Conservation (phyloP, 2,113 vertebrate genomes). For the Irena cyanogastra region DNA sequence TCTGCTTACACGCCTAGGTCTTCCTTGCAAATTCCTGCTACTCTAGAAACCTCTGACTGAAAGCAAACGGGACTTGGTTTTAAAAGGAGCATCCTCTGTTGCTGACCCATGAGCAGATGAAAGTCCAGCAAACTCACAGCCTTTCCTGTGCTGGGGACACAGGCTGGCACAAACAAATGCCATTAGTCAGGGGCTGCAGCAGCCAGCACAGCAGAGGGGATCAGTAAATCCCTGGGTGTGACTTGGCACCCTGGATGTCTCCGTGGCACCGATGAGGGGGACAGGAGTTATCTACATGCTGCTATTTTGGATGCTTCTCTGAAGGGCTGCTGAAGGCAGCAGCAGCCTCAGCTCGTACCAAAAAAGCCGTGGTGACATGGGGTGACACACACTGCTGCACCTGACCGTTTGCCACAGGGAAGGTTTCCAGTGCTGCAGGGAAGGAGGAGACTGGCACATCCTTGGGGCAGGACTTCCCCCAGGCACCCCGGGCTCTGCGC, state of each 20-base stretch:
- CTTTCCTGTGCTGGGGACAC: neutral
- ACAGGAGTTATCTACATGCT: neutral
- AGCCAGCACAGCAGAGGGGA: neutral
- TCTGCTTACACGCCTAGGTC: neutral
- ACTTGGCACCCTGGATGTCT: rapidly evolving
- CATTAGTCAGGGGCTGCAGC: neutral
- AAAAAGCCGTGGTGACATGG: rapidly evolving
- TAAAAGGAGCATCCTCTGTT: neutral
- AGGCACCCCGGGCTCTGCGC: neutral
- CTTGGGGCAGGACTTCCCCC: rapidly evolving
- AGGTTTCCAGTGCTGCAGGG: neutral
- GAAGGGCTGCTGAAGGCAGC: neutral
- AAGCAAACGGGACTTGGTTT: neutral
- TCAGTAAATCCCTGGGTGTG: neutral
- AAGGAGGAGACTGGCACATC: neutral
- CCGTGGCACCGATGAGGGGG: neutral
- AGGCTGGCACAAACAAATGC: neutral
- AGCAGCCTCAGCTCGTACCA: neutral
- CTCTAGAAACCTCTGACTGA: neutral
- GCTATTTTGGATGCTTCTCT: neutral
- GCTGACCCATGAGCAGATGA: neutral
- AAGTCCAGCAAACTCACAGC: neutral
- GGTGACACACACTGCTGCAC: neutral
- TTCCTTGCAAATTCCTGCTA: neutral
- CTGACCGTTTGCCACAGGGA: neutral